Conservation (phyloP, 2,113 vertebrate genomes). For the Chionomys nivalis region DNA sequence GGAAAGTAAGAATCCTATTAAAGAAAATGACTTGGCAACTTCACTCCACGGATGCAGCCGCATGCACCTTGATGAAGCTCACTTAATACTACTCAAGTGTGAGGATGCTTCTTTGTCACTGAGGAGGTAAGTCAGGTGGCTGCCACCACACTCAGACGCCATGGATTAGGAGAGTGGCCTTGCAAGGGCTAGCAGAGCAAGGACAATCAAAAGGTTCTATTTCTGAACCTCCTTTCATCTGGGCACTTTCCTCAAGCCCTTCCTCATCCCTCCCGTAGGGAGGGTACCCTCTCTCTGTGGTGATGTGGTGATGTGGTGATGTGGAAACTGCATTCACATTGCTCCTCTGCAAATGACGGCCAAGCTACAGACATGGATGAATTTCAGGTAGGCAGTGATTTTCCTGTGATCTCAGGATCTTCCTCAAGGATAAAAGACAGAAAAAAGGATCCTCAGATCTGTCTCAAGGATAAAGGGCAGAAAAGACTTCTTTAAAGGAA, state of each 20-base stretch:
- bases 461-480: neutral
- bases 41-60: neutral
- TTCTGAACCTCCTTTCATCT: neutral
- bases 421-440: conserved; percentile 8
- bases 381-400: conserved; percentile 13
- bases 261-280: neutral
- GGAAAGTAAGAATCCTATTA: neutral
- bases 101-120: neutral
- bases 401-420: neutral
- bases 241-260: neutral
- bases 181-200: conserved; percentile 1
- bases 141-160: neutral
- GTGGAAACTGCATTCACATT: neutral
- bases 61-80: neutral
- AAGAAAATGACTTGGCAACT: conserved; percentile 25
- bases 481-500: neutral
- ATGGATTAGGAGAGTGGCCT: neutral
- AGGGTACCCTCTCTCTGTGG: neutral
- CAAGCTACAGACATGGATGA: neutral
- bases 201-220: neutral
- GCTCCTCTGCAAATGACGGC: neutral
- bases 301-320: neutral
- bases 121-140: neutral
- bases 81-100: neutral
- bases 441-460: neutral